A percentile compares a stretch with the other conserved stretches of the same genome.
phyloP scores from a whole-genome alignment of 2,113 vertebrate species.

The Phoxinus phoxinus region DNA sequence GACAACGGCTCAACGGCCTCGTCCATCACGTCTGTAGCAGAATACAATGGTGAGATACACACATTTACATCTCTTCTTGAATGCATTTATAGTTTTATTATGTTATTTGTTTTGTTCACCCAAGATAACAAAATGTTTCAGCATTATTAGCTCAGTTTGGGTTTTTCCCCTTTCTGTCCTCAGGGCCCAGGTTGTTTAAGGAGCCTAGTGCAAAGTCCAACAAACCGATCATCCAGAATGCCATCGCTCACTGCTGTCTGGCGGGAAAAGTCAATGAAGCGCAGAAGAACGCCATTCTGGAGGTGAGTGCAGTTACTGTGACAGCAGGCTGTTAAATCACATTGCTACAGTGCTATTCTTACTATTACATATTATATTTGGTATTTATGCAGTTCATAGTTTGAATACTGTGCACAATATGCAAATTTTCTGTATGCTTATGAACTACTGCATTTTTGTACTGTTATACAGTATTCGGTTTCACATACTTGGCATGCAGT shows the following conservation, averaged over 20 bases:
- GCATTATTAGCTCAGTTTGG: neutral
- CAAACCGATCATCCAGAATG: constrained; percentile 94
- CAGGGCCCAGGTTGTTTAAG: constrained; percentile 94
- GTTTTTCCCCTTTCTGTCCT: neutral
- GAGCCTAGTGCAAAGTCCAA: constrained; percentile 97
- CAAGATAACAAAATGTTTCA: neutral
- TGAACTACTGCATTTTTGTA: too few relatives aligned
- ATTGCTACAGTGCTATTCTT: neutral
- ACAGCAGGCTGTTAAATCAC: neutral
- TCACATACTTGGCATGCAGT: neutral
- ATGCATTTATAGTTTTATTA: neutral
- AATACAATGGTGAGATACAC: constrained; percentile 85
- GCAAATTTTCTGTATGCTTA: too few relatives aligned
- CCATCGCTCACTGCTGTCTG: constrained; percentile 93
- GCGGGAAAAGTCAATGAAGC: constrained; percentile 94
- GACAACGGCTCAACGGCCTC: constrained; percentile 92
- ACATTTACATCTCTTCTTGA: neutral
- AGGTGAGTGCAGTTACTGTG: constrained; percentile 74
- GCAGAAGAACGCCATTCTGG: constrained; percentile 89
- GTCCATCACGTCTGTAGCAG: constrained; percentile 91
- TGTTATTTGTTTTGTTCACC: neutral
- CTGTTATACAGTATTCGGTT: neutral
- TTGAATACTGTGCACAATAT: neutral
- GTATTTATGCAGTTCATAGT: neutral
- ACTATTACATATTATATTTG: too few relatives aligned